Evolutionary conservation across 2,888 invertebrate genomes (phyloP).

Genomic region (Lepidocyrtoides sp.): DNA sequence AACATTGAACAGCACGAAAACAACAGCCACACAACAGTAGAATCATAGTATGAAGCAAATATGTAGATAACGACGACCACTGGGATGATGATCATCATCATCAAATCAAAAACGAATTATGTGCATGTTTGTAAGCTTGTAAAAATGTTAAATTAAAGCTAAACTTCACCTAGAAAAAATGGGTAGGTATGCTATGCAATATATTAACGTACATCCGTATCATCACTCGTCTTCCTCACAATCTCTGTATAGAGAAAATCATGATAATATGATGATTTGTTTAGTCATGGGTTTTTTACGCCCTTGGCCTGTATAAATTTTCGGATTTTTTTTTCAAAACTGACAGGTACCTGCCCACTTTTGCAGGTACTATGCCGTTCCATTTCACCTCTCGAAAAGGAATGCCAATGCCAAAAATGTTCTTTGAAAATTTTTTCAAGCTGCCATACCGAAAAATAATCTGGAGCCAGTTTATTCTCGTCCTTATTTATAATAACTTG

Average conservation of each 20-base stretch:
- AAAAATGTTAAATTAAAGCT: too few relatives aligned
- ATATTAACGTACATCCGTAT: background rate
- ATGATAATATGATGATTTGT: slow-evolving; percentile 23
- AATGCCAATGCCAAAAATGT: slow-evolving; percentile 11
- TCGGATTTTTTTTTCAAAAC: slow-evolving; percentile 18
- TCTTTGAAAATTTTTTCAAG: background rate
- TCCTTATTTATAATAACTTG: background rate
- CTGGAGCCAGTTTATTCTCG: background rate
- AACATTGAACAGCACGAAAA: background rate
- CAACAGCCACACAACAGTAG: background rate
- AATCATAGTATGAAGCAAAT: too few relatives aligned
- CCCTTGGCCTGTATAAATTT: slow-evolving; percentile 61
- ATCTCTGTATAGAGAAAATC: too few relatives aligned
- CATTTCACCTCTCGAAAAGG: background rate
- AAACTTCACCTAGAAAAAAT: too few relatives aligned
- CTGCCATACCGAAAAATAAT: background rate
- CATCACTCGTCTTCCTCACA: background rate
- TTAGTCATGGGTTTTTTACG: slow-evolving; percentile 39
- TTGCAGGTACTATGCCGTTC: too few relatives aligned
- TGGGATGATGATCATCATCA: background rate
- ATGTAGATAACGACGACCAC: too few relatives aligned
- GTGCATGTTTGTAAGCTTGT: background rate
- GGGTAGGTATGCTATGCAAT: background rate
- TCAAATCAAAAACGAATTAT: slow-evolving; percentile 43
- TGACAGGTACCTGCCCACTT: slow-evolving; percentile 31